These are phyloP conservation scores for Melipona beecheii DNA, from an alignment of 2,888 invertebrate genomes.

Conservation along the genomic window DNA sequence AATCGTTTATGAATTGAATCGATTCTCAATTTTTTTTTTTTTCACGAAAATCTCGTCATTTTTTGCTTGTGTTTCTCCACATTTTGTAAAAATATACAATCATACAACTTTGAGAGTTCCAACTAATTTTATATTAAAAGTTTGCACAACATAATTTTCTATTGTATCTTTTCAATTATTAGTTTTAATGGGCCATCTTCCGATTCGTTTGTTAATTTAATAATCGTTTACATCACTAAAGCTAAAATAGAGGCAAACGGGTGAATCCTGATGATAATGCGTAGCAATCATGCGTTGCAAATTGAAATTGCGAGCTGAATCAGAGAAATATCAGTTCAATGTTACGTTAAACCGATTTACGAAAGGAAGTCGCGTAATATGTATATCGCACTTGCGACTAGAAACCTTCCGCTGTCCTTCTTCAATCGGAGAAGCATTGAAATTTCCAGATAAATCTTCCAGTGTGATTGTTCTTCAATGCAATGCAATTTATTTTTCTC, in stretches of 20 bases:
- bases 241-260: not conserved
- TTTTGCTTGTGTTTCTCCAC: not conserved
- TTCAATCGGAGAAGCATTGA: constrained; percentile 40
- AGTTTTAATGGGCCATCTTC: not conserved
- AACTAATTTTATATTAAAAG: not conserved
- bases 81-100: not conserved
- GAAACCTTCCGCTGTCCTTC: constrained; percentile 46
- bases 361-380: constrained; percentile 42
- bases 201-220: not conserved
- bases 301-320: constrained; percentile 8
- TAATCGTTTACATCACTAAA: not conserved
- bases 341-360: constrained; percentile 26
- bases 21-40: not conserved
- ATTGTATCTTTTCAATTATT: not conserved
- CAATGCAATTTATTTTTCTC: constrained; percentile 25
- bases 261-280: not conserved
- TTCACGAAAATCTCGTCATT: not conserved
- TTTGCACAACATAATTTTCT: not conserved
- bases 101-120: not conserved
- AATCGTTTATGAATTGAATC: constrained; percentile 9
- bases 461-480: constrained; percentile 37
- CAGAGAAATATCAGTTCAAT: constrained; percentile 13
- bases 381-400: constrained; percentile 29
- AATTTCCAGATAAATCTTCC: constrained; percentile 47
- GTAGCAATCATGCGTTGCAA: not conserved